Base-by-base conservation (phyloP, 2,797 vertebrate species). In the Hydrolagus colliei region DNA sequence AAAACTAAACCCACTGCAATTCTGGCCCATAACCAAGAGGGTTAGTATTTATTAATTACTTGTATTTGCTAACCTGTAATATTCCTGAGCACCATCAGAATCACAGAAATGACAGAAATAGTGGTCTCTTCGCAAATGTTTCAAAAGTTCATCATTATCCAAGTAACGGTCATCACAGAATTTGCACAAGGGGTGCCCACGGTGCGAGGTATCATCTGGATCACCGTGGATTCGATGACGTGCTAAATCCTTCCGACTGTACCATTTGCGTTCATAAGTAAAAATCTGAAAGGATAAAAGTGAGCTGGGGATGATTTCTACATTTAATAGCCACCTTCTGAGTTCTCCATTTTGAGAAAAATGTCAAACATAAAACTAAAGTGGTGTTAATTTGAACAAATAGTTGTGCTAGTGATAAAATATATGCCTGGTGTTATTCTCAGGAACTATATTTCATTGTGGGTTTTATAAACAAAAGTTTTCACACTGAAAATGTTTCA, bases 91-190 rank as follows among this genome's bases (percentile, higher is more conserved):
- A 7, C 98, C 98, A 0, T 99, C 98, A 0, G 97, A 94, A 13
- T 99, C 98, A 68, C 98, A 99, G 90, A 99, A 99, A 89, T 99
- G 98, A 88, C 98, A 99, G 91, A 98, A 99, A 88, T 97, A 99
- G 91, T 99, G 98, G 89, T 99, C 97, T 22, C 96, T 94, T 0
- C 98, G 92, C 86, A 99, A 90, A 90, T 99, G 98, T 76, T 99
- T 99, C 4, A 99, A 93, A 71, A 99, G 91, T 91, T 99, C 98
- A 0, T 99, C 98, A 0, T 99, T 99, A 88, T 99, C 98, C 61
- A 99, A 92, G 88, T 98, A 99, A 0, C 98, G 96, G 88, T 99
- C 97, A 0, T 99, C 98, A 0, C 98, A 99, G 90, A 99, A 99
- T 91, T 99, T 98, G 89, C 98, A 99, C 16, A 99, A 95, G 0